These are phyloP conservation scores for Sminthopsis crassicaudata DNA, from an alignment of 2,113 vertebrate genomes.

Conservation along the genomic window DNA sequence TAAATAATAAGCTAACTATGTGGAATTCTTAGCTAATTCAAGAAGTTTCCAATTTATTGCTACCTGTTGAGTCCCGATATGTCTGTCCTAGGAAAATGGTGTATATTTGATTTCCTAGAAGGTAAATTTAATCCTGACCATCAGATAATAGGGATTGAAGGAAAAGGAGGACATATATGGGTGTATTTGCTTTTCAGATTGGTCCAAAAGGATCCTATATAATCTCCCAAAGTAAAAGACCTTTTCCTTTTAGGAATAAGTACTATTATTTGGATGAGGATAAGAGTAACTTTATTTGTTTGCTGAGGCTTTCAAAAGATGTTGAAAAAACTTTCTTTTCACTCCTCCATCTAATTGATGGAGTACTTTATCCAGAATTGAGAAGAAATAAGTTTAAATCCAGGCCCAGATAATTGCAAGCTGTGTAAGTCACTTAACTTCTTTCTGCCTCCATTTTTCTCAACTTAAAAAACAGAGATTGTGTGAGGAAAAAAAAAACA, in stretches of 20 bases:
- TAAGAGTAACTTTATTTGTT: background rate
- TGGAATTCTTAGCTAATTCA: background rate
- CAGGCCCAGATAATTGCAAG: background rate
- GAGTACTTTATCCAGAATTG: background rate
- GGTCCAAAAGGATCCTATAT: background rate
- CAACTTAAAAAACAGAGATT: background rate
- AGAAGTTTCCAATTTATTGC: background rate
- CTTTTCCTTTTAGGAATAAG: background rate
- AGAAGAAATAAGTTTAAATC: background rate
- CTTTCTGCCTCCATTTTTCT: background rate
- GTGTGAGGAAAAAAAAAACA: background rate
- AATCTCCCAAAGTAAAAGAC: background rate
- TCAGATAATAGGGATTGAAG: background rate
- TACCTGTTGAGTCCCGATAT: background rate
- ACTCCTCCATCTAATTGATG: background rate
- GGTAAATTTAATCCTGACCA: background rate
- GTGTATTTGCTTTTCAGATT: background rate
- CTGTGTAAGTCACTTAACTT: background rate
- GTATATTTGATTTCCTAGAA: background rate
- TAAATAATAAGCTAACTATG: background rate
- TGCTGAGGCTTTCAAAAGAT: background rate
- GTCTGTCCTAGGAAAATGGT: background rate
- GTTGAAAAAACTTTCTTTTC: background rate
- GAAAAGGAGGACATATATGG: background rate
- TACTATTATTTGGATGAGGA: background rate